Evolutionary conservation across 2,888 invertebrate genomes (phyloP), one percentile per base, ranked within the genome.

Genomic region (Drosophila silvestris): DNA sequence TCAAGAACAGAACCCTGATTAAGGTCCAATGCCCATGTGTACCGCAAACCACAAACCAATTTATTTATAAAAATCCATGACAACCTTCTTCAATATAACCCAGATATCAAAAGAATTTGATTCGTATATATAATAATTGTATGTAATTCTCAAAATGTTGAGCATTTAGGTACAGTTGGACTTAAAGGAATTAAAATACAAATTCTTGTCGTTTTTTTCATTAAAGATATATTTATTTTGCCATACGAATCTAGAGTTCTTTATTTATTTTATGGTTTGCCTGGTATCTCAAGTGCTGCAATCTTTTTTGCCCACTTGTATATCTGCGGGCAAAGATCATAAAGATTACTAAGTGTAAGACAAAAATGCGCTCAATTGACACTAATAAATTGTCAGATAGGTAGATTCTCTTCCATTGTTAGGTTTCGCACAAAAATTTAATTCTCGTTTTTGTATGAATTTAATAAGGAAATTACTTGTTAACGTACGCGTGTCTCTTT

Each of bases 391-490:
- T 76, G 63, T 52, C 56, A 60, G 52, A 68, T 73, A 85, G 72
- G 56, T 77, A 77, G 33, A 61, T 54, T 67, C 67, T 63, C 16
- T 30, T 30, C 44, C 9, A 56, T 32, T 54, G 51, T 66, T 39
- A 39, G 44, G 12, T 54, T 50, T 33, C 19, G 32, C n/a, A 56
- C 52, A 54, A 60, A 63, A 54, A 57, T 78, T 74, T 70, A 56
- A 35, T 59, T 65, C 32, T 19, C n/a, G 51, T n/a, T 54, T 41
- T 50, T 51, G 51, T 51, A 10, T 79, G 64, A 79, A 85, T 83
- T 85, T 83, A 87, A 87, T 87, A 80, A 85, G 87, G 87, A 87
- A 87, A 85, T 79, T 67, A 70, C 89, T 90, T 63, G 86, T 87
- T 87, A 90, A 82, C 57, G 65, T n/a, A 51, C 54, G 77, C 79